phyloP scores from a whole-genome alignment of 2,888 invertebrate genomes.

The Rotaria sp. region DNA sequence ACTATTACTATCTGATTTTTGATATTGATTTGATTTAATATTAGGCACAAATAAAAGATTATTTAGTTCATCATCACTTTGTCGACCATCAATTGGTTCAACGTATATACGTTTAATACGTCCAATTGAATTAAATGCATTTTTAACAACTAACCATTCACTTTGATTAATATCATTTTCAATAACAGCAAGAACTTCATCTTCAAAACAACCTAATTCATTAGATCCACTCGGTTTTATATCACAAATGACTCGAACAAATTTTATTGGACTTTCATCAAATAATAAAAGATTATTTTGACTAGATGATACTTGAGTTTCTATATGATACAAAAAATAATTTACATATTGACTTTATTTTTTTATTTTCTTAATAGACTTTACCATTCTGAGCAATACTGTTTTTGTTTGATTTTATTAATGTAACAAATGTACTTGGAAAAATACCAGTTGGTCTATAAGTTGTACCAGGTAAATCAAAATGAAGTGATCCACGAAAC shows the following conservation, averaged over 20 bases:
- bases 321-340: not conserved
- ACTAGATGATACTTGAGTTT: not conserved
- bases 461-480: not conserved
- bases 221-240: not conserved
- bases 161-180: not conserved
- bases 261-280: not conserved
- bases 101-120: not conserved
- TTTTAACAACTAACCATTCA: slow-evolving; percentile 27
- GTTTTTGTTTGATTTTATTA: not conserved
- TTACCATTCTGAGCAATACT: not conserved
- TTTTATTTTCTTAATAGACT: not conserved
- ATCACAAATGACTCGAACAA: slow-evolving; percentile 20
- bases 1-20: not conserved
- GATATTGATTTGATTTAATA: not conserved
- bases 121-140: slow-evolving; percentile 20
- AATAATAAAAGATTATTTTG: not conserved
- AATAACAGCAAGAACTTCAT: slow-evolving; percentile 10
- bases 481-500: not conserved
- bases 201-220: slow-evolving; percentile 28
- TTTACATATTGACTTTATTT: not conserved
- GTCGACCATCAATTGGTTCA: not conserved
- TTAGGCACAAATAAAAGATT: not conserved
- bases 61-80: not conserved
- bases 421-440: slow-evolving; percentile 26
- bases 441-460: not conserved